Conservation (phyloP, 2,888 invertebrate genomes). For the Aplocera efformata region DNA sequence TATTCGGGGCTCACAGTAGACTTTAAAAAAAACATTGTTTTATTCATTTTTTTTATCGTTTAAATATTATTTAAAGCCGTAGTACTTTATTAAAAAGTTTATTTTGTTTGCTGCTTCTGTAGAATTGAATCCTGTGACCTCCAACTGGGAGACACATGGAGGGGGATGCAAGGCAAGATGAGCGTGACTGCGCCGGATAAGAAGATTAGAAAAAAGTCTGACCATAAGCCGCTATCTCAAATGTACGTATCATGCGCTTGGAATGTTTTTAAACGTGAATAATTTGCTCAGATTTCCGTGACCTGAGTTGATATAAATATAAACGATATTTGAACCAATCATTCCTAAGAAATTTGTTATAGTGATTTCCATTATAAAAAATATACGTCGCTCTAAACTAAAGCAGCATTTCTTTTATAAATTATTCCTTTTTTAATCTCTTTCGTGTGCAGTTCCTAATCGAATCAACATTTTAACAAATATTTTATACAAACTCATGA, state of each 20-base stretch:
- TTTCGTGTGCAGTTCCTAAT: too few species aligned
- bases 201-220: conserved; percentile 86
- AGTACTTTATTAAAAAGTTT: conserved; percentile 58
- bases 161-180: conserved; percentile 93
- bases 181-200: conserved; percentile 85
- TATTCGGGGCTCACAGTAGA: conserved; percentile 27
- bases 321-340: conserved; percentile 21
- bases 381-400: conserved; percentile 2
- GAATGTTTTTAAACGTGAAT: conserved; percentile 49
- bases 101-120: conserved; percentile 79
- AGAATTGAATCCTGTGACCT: conserved; percentile 96
- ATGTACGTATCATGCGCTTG: conserved; percentile 77
- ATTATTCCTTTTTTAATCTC: too few species aligned
- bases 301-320: conserved; percentile 21
- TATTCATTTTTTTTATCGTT: conserved; percentile 32
- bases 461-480: too few species aligned
- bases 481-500: too few species aligned
- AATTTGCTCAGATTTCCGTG: conserved; percentile 37
- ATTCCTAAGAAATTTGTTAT: conserved; percentile 3
- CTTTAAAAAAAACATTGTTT: conserved; percentile 18
- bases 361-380: conserved; percentile 9
- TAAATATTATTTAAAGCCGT: conserved; percentile 37
- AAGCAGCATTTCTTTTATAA: too few species aligned
- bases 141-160: conserved; percentile 84
- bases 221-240: conserved; percentile 85